Evolutionary conservation across 2,113 vertebrate genomes (phyloP), one percentile per base, ranked within the genome.

Genomic region (Oncorhynchus mykiss): DNA sequence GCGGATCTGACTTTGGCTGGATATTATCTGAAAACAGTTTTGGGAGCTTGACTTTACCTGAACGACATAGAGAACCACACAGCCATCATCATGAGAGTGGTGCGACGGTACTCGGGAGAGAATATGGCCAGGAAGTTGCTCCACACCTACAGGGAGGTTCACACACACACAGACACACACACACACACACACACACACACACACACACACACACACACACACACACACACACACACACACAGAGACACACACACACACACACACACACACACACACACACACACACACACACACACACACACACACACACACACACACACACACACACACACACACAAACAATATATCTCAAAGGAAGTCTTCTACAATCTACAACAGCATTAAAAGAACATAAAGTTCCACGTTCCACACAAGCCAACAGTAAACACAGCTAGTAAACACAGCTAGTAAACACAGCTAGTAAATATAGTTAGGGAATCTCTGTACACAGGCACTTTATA

Each of bases 51-150:
- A 54, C 51, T n/a, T 34, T 80, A 99, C 97, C 97, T 98, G 93
- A 99, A 99, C 24, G 96, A 97, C 97, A 99, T 98, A 75, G 96
- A 97, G 92, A 99, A 98, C 97, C 97, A 99, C 16, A 99, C 97
- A 0, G 96, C 97, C 96, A 99, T 98, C 97, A 99, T 96, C 96
- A 98, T 96, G 72, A 96, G 94, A 0, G 97, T 99, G 79, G 96
- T 95, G 9, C 97, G 95, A 0, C 96, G 95, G 71, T 95, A 98
- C 79, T 98, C 94, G 0, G 96, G 96, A 0, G 92, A 92, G 13
- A 99, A 99, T 76, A 97, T 89, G 3, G 95, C 90, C 78, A 91
- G 93, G 89, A 98, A 98, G 68, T 98, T 99, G 72, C 88, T 90
- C 96, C 96, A 96, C 51, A 99, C 97, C 97, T 97, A 72, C 16